A percentile compares a stretch with the other conserved stretches of the same genome.
Evolutionary conservation across 2,888 invertebrate genomes (phyloP).

Genomic region (Rutpela maculata): DNA sequence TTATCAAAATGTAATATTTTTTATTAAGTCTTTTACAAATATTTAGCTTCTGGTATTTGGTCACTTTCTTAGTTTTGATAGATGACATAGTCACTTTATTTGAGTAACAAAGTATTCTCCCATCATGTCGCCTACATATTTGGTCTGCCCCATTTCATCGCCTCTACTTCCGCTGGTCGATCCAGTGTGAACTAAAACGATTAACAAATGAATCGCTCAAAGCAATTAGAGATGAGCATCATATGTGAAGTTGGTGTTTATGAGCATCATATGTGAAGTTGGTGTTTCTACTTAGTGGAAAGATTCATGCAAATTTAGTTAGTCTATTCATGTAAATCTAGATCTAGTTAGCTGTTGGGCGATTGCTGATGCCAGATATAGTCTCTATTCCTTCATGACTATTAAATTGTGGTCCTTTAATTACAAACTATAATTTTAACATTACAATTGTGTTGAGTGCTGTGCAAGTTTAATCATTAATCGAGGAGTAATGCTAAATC

Average conservation of each 20-base stretch:
- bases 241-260: no score
- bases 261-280: slow-evolving; percentile 38
- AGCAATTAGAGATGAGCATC: slow-evolving; percentile 39
- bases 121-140: not conserved
- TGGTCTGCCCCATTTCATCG: not conserved
- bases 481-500: not conserved
- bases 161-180: not conserved
- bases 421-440: slow-evolving; percentile 33
- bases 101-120: no score
- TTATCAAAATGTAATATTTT: no score
- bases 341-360: slow-evolving; percentile 32
- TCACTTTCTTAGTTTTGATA: no score
- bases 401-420: slow-evolving; percentile 30
- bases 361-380: slow-evolving; percentile 35
- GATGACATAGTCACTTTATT: no score
- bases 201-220: slow-evolving; percentile 31
- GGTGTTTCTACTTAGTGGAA: slow-evolving; percentile 28
- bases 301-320: slow-evolving; percentile 34
- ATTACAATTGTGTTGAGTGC: slow-evolving; percentile 28
- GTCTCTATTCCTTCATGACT: slow-evolving; percentile 29
- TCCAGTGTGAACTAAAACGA: slow-evolving; percentile 23
- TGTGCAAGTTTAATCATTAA: slow-evolving; percentile 22
- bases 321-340: slow-evolving; percentile 35
- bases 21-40: no score
- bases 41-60: no score